These are phyloP conservation scores for Ascaphus truei DNA, from an alignment of 2,113 vertebrate species.

Conservation along the genomic window DNA sequence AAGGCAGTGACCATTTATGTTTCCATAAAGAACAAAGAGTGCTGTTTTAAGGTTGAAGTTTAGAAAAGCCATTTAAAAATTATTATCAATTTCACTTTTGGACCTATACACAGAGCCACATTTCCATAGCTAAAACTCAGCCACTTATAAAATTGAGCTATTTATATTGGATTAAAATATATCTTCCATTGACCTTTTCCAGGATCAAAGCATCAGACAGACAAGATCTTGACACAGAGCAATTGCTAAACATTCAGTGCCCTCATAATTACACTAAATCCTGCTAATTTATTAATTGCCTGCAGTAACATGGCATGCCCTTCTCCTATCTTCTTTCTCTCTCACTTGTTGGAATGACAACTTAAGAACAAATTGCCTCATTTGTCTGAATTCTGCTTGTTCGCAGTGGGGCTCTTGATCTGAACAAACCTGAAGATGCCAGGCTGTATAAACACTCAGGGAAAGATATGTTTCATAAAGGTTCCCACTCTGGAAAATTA, in stretches of 20 bases:
- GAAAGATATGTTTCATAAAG: constrained; percentile 57
- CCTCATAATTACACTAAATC: constrained; percentile 31
- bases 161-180: constrained; percentile 29
- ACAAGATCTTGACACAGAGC: constrained; percentile 9
- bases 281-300: constrained; percentile 34
- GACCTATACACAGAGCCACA: too few relatives aligned
- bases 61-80: too few relatives aligned
- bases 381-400: constrained; percentile 59
- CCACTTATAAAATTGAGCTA: too few relatives aligned
- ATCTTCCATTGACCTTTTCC: background rate
- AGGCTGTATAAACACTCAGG: constrained; percentile 61
- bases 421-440: constrained; percentile 60
- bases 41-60: too few relatives aligned
- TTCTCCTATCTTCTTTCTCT: constrained; percentile 17
- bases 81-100: too few relatives aligned
- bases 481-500: constrained; percentile 61
- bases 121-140: too few relatives aligned
- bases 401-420: constrained; percentile 62
- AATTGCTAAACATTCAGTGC: constrained; percentile 19
- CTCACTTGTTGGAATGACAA: constrained; percentile 41
- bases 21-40: too few relatives aligned
- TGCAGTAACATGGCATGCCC: background rate
- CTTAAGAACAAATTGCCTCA: constrained; percentile 58
- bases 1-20: too few relatives aligned
- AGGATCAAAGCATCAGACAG: constrained; percentile 13